These are phyloP conservation scores for Ianthella basta DNA, from an alignment of 37 sponge, comb jelly and placozoan genomes.

Conservation along the genomic window DNA sequence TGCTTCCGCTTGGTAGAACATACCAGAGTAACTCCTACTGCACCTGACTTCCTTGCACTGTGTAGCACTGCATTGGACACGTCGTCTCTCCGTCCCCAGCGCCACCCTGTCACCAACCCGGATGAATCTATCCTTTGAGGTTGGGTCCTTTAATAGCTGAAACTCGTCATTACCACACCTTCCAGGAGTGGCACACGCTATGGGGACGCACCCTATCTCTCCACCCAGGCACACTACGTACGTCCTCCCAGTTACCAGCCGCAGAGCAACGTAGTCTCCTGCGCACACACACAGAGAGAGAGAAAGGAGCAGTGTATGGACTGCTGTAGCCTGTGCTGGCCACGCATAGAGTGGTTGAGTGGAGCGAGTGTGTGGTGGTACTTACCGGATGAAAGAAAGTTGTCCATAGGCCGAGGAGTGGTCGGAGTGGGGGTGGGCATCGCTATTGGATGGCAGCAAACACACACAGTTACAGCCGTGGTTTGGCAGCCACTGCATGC, in stretches of 20 bases:
- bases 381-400: too few species aligned
- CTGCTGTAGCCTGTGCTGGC: too few species aligned
- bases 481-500: too few species aligned
- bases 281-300: too few species aligned
- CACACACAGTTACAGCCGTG: too few species aligned
- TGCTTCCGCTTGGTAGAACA: not conserved
- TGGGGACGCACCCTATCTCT: not conserved
- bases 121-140: not conserved
- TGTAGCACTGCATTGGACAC: not conserved
- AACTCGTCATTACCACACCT: slow-evolving; percentile 22
- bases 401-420: too few species aligned
- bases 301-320: not conserved
- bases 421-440: too few species aligned
- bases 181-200: not conserved
- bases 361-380: too few species aligned
- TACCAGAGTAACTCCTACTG: not conserved
- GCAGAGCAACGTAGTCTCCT: not conserved
- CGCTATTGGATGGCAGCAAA: too few species aligned
- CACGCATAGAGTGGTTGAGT: too few species aligned
- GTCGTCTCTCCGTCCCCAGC: not conserved
- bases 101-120: slow-evolving; percentile 3
- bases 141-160: not conserved
- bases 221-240: not conserved
- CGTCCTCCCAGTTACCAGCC: not conserved
- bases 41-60: not conserved